A percentile compares a stretch with the other conserved stretches of the same genome.
These are phyloP conservation scores for Ailurus styani DNA, from an alignment of 2,113 vertebrate genomes.

Conservation along the genomic window DNA sequence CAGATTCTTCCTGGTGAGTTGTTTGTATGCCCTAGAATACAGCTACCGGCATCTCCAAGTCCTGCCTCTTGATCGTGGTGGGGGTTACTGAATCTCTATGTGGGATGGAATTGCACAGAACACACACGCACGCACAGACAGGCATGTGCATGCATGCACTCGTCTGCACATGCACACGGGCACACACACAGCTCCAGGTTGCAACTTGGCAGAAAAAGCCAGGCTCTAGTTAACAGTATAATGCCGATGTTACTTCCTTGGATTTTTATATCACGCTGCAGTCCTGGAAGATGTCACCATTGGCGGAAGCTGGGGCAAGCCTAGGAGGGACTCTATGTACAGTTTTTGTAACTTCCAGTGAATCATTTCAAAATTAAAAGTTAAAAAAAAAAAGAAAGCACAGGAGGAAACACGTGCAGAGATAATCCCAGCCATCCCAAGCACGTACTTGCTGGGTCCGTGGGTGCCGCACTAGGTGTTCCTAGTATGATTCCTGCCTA, in stretches of 20 bases:
- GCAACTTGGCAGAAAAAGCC: not conserved
- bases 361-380: slow-evolving; percentile 11
- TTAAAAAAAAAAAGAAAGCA: not conserved
- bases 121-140: not conserved
- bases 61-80: not conserved
- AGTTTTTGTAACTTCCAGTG: not conserved
- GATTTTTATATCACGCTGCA: not conserved
- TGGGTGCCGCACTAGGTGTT: not conserved
- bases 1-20: not conserved
- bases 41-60: not conserved
- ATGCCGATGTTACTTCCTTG: not conserved
- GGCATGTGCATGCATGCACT: too few relatives aligned
- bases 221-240: not conserved
- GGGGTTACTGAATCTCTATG: not conserved
- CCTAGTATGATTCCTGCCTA: not conserved
- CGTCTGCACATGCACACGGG: not conserved
- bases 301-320: not conserved
- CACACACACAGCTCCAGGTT: not conserved
- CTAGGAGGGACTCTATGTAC: not conserved
- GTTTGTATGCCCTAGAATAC: not conserved
- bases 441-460: not conserved
- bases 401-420: not conserved
- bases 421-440: not conserved
- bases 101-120: not conserved
- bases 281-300: not conserved